Evolutionary conservation across 2,797 vertebrate genomes (phyloP).

Genomic region (Sebastes paucispinis): DNA sequence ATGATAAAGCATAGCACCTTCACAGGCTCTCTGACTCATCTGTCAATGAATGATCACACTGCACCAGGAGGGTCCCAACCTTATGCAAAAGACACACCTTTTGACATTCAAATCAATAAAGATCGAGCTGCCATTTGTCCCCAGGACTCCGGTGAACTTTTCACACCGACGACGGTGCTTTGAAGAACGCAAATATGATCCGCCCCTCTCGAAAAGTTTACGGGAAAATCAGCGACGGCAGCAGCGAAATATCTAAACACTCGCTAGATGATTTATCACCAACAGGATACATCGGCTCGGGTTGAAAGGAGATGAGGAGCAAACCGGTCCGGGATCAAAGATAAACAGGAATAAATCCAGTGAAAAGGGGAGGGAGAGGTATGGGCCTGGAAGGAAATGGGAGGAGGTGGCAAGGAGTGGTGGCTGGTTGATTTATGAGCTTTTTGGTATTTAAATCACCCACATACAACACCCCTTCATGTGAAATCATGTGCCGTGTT

Average conservation of each 20-base stretch:
- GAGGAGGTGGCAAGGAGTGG: slow-evolving; percentile 60
- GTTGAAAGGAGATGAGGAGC: slow-evolving; percentile 72
- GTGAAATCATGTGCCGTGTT: slow-evolving; percentile 66
- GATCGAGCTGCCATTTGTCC: slow-evolving; percentile 53
- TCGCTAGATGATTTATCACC: slow-evolving; percentile 73
- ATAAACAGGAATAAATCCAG: slow-evolving; percentile 83
- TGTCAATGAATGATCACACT: slow-evolving; percentile 58
- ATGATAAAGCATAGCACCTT: slow-evolving; percentile 66
- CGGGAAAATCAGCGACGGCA: slow-evolving; percentile 73
- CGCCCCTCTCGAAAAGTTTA: slow-evolving; percentile 71
- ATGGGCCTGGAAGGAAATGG: slow-evolving; percentile 65
- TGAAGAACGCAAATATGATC: slow-evolving; percentile 79
- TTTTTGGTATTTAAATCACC: slow-evolving; percentile 77
- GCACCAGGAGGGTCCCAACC: slow-evolving; percentile 47
- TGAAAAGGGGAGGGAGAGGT: slow-evolving; percentile 41
- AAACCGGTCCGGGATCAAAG: slow-evolving; percentile 76
- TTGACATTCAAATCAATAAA: slow-evolving; percentile 80
- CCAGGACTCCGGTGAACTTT: slow-evolving; percentile 77
- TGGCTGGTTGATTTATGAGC: slow-evolving; percentile 74
- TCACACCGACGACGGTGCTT: slow-evolving; percentile 65
- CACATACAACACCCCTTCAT: slow-evolving; percentile 54
- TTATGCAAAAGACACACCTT: slow-evolving; percentile 66
- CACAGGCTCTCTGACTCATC: slow-evolving; percentile 34
- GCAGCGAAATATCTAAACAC: slow-evolving; percentile 75
- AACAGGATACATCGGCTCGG: slow-evolving; percentile 66